These are phyloP conservation scores for Copidosoma floridanum DNA, from an alignment of 1,140 invertebrate species.

Conservation along the genomic window DNA sequence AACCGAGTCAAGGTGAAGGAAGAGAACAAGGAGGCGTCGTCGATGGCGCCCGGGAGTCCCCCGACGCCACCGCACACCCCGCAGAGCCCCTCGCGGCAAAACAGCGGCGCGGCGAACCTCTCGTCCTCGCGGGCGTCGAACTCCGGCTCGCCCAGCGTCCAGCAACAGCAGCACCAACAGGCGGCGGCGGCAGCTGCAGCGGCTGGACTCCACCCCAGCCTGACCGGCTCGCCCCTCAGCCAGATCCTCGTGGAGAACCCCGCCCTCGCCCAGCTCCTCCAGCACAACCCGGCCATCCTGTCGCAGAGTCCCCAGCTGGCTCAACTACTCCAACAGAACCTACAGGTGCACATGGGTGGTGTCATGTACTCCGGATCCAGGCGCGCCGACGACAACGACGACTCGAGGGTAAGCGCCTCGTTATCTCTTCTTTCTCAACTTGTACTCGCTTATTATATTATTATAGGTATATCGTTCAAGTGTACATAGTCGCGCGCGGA, in stretches of 20 bases:
- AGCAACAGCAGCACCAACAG: constrained; percentile 18
- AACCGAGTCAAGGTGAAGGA: constrained; percentile 50
- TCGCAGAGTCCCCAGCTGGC: constrained; percentile 51
- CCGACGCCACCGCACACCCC: constrained; percentile 54
- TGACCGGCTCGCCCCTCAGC: constrained; percentile 44
- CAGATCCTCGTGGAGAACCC: constrained; percentile 53
- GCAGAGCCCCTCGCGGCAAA: constrained; percentile 50
- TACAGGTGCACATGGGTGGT: constrained; percentile 51
- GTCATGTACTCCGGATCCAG: constrained; percentile 42
- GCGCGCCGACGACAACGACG: constrained; percentile 46
- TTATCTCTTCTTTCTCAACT: background rate
- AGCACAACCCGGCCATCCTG: constrained; percentile 50
- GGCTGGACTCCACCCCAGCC: constrained; percentile 33
- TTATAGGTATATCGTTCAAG: background rate
- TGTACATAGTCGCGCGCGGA: background rate
- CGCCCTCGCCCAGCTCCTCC: constrained; percentile 49
- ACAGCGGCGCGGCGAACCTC: constrained; percentile 34
- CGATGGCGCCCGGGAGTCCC: constrained; percentile 53
- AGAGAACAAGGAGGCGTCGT: constrained; percentile 51
- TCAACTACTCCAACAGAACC: constrained; percentile 51
- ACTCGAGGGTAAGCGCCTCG: constrained; percentile 49
- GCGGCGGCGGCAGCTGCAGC: constrained; percentile 19
- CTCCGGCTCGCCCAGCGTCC: constrained; percentile 10
- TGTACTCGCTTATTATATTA: background rate
- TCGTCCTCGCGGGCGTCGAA: constrained; percentile 13